Base-by-base conservation (phyloP, 35 echinoderm and acorn worm species). In the Hemicentrotus pulcherrimus region DNA sequence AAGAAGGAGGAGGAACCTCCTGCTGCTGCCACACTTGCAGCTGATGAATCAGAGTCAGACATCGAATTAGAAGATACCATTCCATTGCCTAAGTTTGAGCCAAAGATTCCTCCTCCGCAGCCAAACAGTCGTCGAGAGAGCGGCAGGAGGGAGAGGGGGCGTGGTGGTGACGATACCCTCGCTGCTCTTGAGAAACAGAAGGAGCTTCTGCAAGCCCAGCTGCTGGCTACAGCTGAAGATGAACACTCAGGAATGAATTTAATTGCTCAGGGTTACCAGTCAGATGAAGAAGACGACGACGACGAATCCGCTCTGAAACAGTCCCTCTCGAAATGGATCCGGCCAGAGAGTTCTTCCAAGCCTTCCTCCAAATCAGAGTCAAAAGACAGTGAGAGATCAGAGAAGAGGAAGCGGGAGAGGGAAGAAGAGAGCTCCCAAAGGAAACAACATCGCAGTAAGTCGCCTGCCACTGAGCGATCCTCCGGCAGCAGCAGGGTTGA, bases 101-200 rank as follows among this genome's bases (percentile, higher is more conserved):
- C 61, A 11, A 94, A 94, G 45, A 33, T 94, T 19, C 13, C 95
- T 18, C 35, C 35, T 41, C 65, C 18, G 65, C 33, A 95, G 41
- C 59, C 94, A 31, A 86, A 35, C 31, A 94, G 94, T 47, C n/a
- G 88, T 4, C 19, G 88, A 28, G 88, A 90, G 9, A 14, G 32
- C 31, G 31, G 92, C 15, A 95, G 95, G 46, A 96, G 95, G 32
- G 65, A 28, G 65, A 78, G 24, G 65, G 65, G 28, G 65, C 7
- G 19, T 8, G 28, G 18, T 78, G 28, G 18, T 78, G 96, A 94
- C 10, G 94, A 87, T 1, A 88, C 92, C 52, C 88, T 99, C 46
- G 96, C 95, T 86, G 98, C 97, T 85, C 95, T 99, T n/a, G 98
- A 99, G 93, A 97, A 98, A 87, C 98, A 99, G 91, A 99, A 99